These are phyloP conservation scores for Coecobrya sp. DNA, from an alignment of 2,888 invertebrate genomes.

Conservation along the genomic window DNA sequence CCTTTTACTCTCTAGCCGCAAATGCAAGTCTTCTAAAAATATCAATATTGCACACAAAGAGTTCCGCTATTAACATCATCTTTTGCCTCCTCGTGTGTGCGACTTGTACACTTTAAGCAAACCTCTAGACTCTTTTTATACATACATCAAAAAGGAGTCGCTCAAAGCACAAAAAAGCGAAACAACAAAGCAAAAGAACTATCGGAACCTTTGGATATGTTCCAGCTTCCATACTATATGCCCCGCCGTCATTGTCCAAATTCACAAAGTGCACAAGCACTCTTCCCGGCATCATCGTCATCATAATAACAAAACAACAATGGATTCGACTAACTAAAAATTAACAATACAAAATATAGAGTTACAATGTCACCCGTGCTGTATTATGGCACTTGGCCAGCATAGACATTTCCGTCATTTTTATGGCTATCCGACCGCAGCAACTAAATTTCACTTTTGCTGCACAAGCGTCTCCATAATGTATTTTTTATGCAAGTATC, in stretches of 20 bases:
- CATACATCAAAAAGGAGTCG: constrained; percentile 41
- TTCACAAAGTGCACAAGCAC: constrained; percentile 41
- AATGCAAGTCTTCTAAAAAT: constrained; percentile 43
- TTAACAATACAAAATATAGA: constrained; percentile 23
- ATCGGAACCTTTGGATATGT: constrained; percentile 64
- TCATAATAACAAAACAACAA: neutral
- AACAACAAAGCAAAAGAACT: constrained; percentile 29
- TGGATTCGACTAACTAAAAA: neutral
- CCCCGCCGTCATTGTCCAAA: neutral
- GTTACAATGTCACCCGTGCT: constrained; percentile 8
- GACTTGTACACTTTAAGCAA: neutral
- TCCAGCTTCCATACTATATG: constrained; percentile 34
- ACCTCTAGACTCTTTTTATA: neutral
- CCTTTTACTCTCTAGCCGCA: constrained; percentile 31
- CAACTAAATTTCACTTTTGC: neutral
- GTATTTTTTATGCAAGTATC: neutral
- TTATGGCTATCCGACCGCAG: neutral
- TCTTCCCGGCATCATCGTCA: constrained; percentile 18
- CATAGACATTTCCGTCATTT: constrained; percentile 38
- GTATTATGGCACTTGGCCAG: constrained; percentile 65
- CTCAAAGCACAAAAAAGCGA: constrained; percentile 13
- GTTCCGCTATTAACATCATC: constrained; percentile 3
- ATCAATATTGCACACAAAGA: constrained; percentile 52
- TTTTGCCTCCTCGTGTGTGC: neutral
- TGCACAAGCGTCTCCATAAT: neutral